Conservation (phyloP, 2,113 vertebrate species). For the Chinchilla lanigera region DNA sequence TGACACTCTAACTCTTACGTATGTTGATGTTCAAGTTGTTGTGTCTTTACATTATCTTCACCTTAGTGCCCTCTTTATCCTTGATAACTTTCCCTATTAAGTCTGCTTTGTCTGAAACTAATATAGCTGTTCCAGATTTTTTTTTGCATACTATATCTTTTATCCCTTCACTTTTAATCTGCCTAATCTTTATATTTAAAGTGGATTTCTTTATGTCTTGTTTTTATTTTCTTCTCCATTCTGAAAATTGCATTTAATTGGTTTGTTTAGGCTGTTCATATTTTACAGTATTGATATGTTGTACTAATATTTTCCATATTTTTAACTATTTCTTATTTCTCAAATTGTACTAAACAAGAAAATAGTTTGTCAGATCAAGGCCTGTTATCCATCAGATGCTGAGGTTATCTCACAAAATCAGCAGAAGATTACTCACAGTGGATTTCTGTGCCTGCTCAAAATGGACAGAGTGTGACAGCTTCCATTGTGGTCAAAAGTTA, state of each 20-base stretch:
- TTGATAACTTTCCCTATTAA: neutral
- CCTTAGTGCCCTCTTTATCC: neutral
- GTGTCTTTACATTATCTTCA: neutral
- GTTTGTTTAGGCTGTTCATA: neutral
- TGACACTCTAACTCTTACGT: neutral
- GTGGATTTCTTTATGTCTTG: neutral
- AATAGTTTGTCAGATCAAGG: neutral
- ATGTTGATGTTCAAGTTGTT: neutral
- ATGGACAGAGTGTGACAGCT: neutral
- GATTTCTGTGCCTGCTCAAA: neutral
- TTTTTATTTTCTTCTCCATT: neutral
- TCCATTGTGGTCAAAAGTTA: conserved; percentile 73
- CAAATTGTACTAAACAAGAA: neutral
- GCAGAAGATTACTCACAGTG: neutral
- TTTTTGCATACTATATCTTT: neutral
- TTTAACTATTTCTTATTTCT: conserved; percentile 15
- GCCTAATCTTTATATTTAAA: neutral
- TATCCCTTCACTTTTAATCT: neutral
- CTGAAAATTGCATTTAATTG: neutral
- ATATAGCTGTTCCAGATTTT: neutral
- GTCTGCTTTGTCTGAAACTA: neutral
- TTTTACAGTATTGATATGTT: neutral
- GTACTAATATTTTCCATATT: neutral
- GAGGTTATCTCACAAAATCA: neutral
- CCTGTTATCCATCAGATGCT: neutral